Percentiles rank a stretch among this genome's conserved stretches.
Conservation (phyloP, 2,888 invertebrate genomes). For the Allolobophora icterica region DNA sequence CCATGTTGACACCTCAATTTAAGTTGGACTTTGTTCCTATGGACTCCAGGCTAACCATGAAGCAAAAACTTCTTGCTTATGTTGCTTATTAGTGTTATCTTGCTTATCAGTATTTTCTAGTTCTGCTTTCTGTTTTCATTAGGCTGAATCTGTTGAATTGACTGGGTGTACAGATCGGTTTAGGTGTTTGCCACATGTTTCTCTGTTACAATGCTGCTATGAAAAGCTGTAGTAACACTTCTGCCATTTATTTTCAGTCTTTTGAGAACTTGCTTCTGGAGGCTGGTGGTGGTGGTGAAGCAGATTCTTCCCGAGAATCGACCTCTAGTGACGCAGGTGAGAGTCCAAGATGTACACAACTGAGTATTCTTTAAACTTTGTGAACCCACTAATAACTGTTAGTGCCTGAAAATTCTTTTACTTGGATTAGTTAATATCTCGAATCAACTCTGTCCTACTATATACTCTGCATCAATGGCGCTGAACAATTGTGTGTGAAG, state of each 20-base stretch:
- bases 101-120: not conserved
- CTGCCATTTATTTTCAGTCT: not conserved
- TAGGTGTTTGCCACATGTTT: not conserved
- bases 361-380: not conserved
- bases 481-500: too few species aligned
- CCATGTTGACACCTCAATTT: too few species aligned
- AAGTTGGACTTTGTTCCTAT: too few species aligned
- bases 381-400: not conserved
- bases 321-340: not conserved
- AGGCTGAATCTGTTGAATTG: not conserved
- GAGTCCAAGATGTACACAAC: not conserved
- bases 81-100: too few species aligned
- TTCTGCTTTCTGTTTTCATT: not conserved
- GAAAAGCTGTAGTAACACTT: not conserved
- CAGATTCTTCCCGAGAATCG: not conserved
- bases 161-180: not conserved
- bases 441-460: not conserved
- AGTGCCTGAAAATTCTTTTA: not conserved
- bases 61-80: too few species aligned
- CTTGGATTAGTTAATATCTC: not conserved
- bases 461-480: not conserved
- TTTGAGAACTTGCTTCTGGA: slow-evolving; percentile 1
- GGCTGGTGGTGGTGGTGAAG: too few species aligned
- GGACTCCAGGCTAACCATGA: too few species aligned
- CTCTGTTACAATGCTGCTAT: not conserved